Conservation (phyloP, 2,888 invertebrate genomes). For the Drosophila emarginata region DNA sequence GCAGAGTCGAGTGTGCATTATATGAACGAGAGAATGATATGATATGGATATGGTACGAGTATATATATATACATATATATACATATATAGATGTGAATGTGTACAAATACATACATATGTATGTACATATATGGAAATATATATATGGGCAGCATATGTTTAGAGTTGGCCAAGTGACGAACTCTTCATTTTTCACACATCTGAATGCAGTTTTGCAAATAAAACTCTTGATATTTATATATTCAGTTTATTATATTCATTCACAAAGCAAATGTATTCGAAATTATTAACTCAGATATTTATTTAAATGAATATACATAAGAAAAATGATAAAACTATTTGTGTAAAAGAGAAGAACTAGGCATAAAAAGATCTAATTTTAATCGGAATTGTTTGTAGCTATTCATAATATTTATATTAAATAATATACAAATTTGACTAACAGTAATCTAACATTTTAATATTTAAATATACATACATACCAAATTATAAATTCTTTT, state of each 20-base stretch:
- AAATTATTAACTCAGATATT: background rate
- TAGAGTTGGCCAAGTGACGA: background rate
- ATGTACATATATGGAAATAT: background rate
- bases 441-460: too few relatives aligned
- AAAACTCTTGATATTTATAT: background rate
- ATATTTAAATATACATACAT: too few relatives aligned
- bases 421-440: too few relatives aligned
- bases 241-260: background rate
- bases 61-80: background rate
- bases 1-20: constrained; percentile 40
- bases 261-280: background rate
- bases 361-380: background rate
- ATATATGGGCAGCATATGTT: background rate
- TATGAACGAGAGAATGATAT: constrained; percentile 12
- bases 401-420: too few relatives aligned
- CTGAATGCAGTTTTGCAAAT: background rate
- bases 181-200: background rate
- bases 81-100: background rate
- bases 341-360: too few relatives aligned
- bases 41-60: background rate
- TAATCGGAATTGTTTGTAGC: too few relatives aligned
- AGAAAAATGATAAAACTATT: too few relatives aligned
- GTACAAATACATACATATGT: background rate
- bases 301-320: background rate
- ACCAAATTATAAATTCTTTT: too few relatives aligned